A percentile compares a stretch with the other conserved stretches of the same genome.
These are phyloP conservation scores for Sthenelais limicola DNA, from an alignment of 2,888 invertebrate species.

Conservation along the genomic window DNA sequence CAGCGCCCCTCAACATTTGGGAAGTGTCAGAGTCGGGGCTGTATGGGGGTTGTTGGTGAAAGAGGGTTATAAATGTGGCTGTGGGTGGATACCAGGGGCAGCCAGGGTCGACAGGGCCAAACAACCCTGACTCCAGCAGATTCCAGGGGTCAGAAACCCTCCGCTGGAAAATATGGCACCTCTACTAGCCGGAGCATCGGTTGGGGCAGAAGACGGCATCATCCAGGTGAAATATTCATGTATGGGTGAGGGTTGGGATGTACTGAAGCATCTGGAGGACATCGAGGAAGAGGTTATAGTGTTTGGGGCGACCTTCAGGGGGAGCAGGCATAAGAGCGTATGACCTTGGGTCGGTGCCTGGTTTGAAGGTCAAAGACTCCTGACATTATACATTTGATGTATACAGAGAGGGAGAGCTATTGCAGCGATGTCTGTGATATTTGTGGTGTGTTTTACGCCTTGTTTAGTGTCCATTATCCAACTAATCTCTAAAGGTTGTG, in stretches of 20 bases:
- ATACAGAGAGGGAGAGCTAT: slow-evolving; percentile 2
- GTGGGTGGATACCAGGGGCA: background rate
- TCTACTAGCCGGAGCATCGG: slow-evolving; percentile 10
- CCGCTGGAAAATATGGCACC: background rate
- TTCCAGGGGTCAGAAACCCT: background rate
- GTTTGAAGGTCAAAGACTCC: slow-evolving; percentile 18
- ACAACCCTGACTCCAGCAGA: background rate
- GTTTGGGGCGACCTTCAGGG: background rate
- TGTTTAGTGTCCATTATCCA: slow-evolving; percentile 24
- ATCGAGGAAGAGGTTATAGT: too few relatives aligned
- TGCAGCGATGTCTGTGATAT: slow-evolving; percentile 16
- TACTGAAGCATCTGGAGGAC: too few relatives aligned
- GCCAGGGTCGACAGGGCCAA: slow-evolving; percentile 5
- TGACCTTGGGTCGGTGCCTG: slow-evolving; percentile 22
- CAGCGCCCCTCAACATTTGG: slow-evolving; percentile 21
- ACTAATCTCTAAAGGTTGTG: too few relatives aligned
- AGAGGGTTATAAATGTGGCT: slow-evolving; percentile 19
- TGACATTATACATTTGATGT: slow-evolving; percentile 20
- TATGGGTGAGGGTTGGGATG: too few relatives aligned
- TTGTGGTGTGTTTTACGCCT: slow-evolving; percentile 29
- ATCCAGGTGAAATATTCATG: too few relatives aligned
- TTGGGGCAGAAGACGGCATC: too few relatives aligned
- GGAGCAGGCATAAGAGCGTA: slow-evolving; percentile 11
- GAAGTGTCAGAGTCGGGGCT: slow-evolving; percentile 11
- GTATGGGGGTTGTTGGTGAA: slow-evolving; percentile 20